phyloP scores from a whole-genome alignment of 2,113 vertebrate species.

The Nicator chloris region DNA sequence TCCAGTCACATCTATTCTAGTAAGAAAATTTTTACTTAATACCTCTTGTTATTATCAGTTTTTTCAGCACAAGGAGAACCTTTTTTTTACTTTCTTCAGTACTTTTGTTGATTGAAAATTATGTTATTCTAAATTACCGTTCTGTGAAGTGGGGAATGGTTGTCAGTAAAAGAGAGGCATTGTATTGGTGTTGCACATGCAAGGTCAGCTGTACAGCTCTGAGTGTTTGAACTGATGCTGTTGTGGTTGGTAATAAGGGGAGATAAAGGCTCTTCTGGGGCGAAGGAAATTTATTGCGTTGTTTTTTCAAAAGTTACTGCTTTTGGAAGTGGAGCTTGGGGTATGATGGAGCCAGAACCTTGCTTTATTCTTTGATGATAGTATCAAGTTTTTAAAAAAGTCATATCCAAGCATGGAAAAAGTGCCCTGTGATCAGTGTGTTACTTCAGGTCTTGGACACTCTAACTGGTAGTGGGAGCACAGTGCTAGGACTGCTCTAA shows the following conservation, averaged over 20 bases:
- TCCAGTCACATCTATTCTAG: background rate
- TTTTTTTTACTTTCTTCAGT: background rate
- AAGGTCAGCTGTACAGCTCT: background rate
- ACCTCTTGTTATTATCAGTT: background rate
- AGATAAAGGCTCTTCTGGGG: background rate
- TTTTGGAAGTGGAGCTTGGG: background rate
- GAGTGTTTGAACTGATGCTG: background rate
- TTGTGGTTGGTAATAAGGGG: background rate
- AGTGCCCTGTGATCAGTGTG: background rate
- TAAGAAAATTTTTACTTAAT: background rate
- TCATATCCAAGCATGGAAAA: background rate
- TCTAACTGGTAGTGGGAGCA: background rate
- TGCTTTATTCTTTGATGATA: background rate
- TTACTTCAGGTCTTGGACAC: background rate
- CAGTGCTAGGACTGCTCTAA: background rate
- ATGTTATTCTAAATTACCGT: background rate
- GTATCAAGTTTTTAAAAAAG: background rate
- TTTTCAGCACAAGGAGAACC: background rate
- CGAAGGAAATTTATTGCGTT: background rate
- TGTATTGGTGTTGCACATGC: background rate
- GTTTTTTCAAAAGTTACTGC: background rate
- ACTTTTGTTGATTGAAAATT: background rate
- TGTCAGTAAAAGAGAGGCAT: background rate
- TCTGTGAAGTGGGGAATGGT: background rate
- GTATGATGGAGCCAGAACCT: background rate